Conservation (phyloP, 2,113 vertebrate species). For the Cyphomyrus plagiostoma region DNA sequence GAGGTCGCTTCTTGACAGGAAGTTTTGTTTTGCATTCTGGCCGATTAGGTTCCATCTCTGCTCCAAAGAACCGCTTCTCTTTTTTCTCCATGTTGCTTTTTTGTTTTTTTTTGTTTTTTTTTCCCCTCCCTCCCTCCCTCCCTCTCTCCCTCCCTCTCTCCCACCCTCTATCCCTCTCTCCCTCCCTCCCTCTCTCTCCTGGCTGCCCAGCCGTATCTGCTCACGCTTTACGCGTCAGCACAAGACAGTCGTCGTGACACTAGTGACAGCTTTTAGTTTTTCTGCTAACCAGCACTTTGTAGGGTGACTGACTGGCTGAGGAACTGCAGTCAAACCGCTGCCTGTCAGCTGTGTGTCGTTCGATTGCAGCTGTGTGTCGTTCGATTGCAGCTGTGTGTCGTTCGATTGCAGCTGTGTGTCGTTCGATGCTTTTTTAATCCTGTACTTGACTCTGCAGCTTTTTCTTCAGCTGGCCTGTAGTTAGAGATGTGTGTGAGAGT, state of each 20-base stretch:
- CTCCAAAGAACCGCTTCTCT: background rate
- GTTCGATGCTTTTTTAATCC: background rate
- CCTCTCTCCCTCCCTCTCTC: no score
- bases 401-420: no score
- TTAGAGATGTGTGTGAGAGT: background rate
- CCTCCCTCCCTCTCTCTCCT: background rate
- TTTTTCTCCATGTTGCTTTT: background rate
- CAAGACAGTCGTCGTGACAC: background rate
- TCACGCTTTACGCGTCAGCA: background rate
- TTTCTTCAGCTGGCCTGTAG: background rate
- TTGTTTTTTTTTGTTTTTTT: background rate
- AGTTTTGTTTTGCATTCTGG: constrained; percentile 9
- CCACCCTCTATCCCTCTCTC: no score
- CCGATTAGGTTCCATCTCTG: background rate
- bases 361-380: background rate
- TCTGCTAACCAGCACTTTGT: background rate
- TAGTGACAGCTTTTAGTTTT: background rate
- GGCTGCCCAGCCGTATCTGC: background rate
- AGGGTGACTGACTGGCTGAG: background rate
- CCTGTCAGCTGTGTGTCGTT: background rate
- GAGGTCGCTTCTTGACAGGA: constrained; percentile 14
- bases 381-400: no score
- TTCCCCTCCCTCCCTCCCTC: no score
- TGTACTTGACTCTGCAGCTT: background rate
- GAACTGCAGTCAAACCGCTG: background rate